Conservation (phyloP, 2,888 invertebrate genomes). For the Lampropteryx suffumata region DNA sequence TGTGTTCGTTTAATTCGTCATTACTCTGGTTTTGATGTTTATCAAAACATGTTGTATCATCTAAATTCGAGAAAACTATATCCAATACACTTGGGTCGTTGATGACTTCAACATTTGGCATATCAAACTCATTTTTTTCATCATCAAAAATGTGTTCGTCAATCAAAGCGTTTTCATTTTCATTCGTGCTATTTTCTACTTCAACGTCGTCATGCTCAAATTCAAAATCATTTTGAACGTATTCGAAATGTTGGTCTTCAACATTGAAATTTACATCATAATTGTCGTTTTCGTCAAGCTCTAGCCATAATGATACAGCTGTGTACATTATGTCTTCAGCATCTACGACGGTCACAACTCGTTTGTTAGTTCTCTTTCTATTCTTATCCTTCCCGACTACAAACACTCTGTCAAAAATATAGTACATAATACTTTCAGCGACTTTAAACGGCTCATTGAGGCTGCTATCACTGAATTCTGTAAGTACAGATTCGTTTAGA, state of each 20-base stretch:
- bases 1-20: not conserved
- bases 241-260: constrained; percentile 1
- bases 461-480: constrained; percentile 55
- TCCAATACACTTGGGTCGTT: too few relatives aligned
- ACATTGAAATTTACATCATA: not conserved
- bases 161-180: not conserved
- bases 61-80: not conserved
- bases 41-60: not conserved
- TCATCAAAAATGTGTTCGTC: not conserved
- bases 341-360: constrained; percentile 67
- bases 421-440: constrained; percentile 65
- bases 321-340: constrained; percentile 69
- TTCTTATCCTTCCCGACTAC: constrained; percentile 46
- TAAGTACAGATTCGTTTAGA: constrained; percentile 53
- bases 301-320: constrained; percentile 48
- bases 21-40: not conserved
- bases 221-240: not conserved
- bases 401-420: constrained; percentile 60
- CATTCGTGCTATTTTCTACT: constrained; percentile 1
- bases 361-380: constrained; percentile 43
- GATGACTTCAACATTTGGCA: not conserved
- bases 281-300: constrained; percentile 15
- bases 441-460: constrained; percentile 47
- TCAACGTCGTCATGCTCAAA: constrained; percentile 1
- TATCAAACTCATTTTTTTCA: not conserved